Percentiles rank a stretch among this genome's conserved stretches.
Evolutionary conservation across 2,113 vertebrate genomes (phyloP).

Genomic region (Scartelaos histophorus): DNA sequence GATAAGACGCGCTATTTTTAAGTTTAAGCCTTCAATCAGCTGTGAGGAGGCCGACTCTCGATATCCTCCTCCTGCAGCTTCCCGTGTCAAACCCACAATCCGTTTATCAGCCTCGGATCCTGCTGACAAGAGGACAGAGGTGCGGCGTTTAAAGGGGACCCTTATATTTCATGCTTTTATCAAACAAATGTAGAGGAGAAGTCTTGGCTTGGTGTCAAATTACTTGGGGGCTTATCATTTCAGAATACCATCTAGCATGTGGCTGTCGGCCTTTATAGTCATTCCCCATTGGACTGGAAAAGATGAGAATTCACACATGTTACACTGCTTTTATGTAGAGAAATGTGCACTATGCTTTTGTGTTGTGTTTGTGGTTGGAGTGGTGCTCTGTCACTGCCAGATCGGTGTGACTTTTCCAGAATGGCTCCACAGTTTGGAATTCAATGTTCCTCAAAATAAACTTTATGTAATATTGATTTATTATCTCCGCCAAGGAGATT

Average conservation of each 20-base stretch:
- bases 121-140: slow-evolving; percentile 12
- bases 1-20: slow-evolving; percentile 52
- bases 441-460: too few relatives aligned
- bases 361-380: too few relatives aligned
- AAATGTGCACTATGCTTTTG: too few relatives aligned
- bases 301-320: not conserved
- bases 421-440: too few relatives aligned
- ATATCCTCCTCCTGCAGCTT: slow-evolving; percentile 29
- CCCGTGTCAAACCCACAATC: slow-evolving; percentile 25
- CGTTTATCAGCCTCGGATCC: slow-evolving; percentile 38
- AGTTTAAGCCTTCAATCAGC: slow-evolving; percentile 40
- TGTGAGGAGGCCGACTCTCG: slow-evolving; percentile 31
- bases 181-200: not conserved
- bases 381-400: too few relatives aligned
- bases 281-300: not conserved
- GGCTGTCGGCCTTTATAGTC: not conserved
- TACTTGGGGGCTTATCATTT: not conserved
- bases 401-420: too few relatives aligned
- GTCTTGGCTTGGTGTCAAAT: not conserved
- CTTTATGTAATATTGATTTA: too few relatives aligned
- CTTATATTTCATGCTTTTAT: slow-evolving; percentile 4
- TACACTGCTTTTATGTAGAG: too few relatives aligned
- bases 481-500: too few relatives aligned
- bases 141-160: slow-evolving; percentile 11
- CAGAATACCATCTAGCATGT: not conserved